Percentiles rank a stretch among this genome's conserved stretches.
phyloP scores from a whole-genome alignment of 2,888 invertebrate species.

The Mimas tiliae region DNA sequence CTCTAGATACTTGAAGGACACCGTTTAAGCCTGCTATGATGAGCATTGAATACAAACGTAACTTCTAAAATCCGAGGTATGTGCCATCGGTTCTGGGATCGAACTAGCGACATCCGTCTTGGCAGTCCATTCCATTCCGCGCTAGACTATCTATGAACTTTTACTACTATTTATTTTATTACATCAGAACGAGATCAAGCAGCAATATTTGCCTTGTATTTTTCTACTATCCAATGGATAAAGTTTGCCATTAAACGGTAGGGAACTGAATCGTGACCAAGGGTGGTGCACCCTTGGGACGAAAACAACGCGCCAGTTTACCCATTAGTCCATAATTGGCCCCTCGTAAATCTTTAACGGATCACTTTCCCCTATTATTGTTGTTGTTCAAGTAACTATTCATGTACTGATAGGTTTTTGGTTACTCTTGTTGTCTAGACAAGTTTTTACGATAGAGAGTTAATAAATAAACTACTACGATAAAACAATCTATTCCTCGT shows the following conservation, averaged over 20 bases:
- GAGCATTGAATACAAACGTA: too few relatives aligned
- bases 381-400: constrained; percentile 46
- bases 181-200: too few relatives aligned
- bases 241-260: constrained; percentile 16
- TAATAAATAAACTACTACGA: constrained; percentile 6
- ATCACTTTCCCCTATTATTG: constrained; percentile 49
- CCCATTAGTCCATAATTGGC: constrained; percentile 32
- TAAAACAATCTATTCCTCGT: constrained; percentile 15
- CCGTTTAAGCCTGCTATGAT: too few relatives aligned
- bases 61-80: too few relatives aligned
- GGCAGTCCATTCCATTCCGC: too few relatives aligned
- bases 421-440: constrained; percentile 17
- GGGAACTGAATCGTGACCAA: constrained; percentile 9
- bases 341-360: constrained; percentile 49
- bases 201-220: neutral
- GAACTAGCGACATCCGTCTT: too few relatives aligned
- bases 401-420: constrained; percentile 1
- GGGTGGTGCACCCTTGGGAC: constrained; percentile 10
- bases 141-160: too few relatives aligned
- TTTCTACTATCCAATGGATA: neutral
- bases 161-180: too few relatives aligned
- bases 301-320: constrained; percentile 11
- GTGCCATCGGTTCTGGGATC: too few relatives aligned
- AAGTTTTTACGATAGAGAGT: constrained; percentile 12
- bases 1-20: too few relatives aligned